Evolutionary conservation across 2,888 invertebrate species (phyloP), one percentile per base, ranked within the genome.

Genomic region (Chalcis sispes): DNA sequence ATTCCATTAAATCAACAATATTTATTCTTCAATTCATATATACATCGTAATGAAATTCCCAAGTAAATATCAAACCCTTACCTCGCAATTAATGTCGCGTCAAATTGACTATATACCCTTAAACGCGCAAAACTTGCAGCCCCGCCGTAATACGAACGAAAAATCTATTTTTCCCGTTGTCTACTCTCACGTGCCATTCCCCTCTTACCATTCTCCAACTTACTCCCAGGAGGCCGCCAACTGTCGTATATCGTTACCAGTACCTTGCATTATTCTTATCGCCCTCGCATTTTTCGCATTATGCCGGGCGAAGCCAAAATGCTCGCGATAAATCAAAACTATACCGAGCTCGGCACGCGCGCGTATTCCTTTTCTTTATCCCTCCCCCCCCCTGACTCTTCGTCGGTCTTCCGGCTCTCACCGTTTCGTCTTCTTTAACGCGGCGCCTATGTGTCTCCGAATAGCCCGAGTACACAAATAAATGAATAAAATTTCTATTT

Each of bases 251-350:
- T 25, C 32, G 13, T 65, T 50, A 65, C 25, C 15, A 79, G 80
- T 80, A 81, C 79, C 72, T 79, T 75, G 79, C 80, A 82, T 83
- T 83, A 83, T 83, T 83, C 82, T 83, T 81, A 72, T 71, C 67
- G 56, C 62, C 48, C 74, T 66, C 73, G 65, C 65, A 72, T 75
- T 72, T 72, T 78, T 70, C 72, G 65, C 69, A 65, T 78, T 75
- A 72, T 59, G 46, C 52, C 72, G 32, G 20, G 29, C n/a, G 50
- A 29, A 65, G 69, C 64, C 58, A 72, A 58, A 75, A 69, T 75
- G 72, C 75, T 72, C 80, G 29, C 77, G 71, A 79, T 77, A 72
- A 74, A 78, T 75, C 72, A 75, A 56, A 64, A 78, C 69, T 64
- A 50, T 52, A 52, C 52, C 50, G n/a, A 2, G 27, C 25, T 1